phyloP scores from a whole-genome alignment of 1,140 invertebrate species.

The Aporrectodea caliginosa region DNA sequence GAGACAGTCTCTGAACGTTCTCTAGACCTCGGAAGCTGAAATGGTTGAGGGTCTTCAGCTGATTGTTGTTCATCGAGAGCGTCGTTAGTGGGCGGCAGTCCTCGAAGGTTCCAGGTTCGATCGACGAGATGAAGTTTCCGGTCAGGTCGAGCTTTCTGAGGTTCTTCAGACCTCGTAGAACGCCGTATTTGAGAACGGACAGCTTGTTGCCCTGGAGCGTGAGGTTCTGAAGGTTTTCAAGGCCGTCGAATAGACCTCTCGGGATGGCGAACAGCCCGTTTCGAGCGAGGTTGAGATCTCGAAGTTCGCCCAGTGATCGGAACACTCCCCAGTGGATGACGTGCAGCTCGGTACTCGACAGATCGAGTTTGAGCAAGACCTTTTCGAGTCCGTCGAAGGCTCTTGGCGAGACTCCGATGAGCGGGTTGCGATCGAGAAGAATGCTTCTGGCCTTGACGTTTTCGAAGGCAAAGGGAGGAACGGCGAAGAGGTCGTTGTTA shows the following conservation, averaged over 20 bases:
- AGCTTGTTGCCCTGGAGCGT: conserved; percentile 18
- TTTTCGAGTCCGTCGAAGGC: conserved; percentile 24
- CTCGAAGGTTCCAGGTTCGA: conserved; percentile 23
- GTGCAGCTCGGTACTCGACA: conserved; percentile 12
- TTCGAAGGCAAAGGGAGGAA: conserved; percentile 22
- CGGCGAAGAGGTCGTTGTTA: conserved; percentile 14
- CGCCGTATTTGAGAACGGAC: neutral
- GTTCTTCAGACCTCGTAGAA: conserved; percentile 6
- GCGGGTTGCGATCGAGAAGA: conserved; percentile 19
- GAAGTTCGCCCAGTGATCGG: conserved; percentile 4
- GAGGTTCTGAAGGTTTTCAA: conserved; percentile 15
- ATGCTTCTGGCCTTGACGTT: conserved; percentile 11
- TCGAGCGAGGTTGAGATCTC: conserved; percentile 11
- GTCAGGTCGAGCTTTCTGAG: neutral
- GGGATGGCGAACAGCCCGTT: conserved; percentile 27
- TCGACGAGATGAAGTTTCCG: neutral
- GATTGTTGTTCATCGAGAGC: conserved; percentile 16
- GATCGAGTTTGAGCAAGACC: neutral
- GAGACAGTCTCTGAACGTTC: neutral
- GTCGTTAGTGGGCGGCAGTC: neutral
- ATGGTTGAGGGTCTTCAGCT: conserved; percentile 8
- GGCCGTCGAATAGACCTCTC: conserved; percentile 24
- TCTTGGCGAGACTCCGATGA: conserved; percentile 24
- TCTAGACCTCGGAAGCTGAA: conserved; percentile 18
- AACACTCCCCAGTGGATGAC: conserved; percentile 30